Evolutionary conservation across 1,140 invertebrate species (phyloP).

Genomic region (Drosophila carrolli): DNA sequence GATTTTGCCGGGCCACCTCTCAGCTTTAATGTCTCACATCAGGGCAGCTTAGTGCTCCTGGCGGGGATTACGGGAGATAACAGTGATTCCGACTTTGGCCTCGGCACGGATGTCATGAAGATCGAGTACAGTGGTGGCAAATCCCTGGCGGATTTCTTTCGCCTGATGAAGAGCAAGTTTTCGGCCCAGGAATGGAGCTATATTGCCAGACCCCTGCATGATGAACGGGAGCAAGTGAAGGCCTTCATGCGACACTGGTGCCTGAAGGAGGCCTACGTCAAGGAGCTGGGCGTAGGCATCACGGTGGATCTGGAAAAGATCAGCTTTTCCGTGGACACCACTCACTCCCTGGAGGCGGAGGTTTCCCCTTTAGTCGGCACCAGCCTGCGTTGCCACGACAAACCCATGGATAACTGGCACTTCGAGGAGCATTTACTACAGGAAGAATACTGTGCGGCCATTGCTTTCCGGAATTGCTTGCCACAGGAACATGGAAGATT

Average conservation of each 20-base stretch:
- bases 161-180: slow-evolving; percentile 93
- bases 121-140: slow-evolving; percentile 88
- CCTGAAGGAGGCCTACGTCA: slow-evolving; percentile 98
- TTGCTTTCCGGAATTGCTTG: slow-evolving; percentile 87
- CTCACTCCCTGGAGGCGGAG: slow-evolving; percentile 78
- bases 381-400: slow-evolving; percentile 88
- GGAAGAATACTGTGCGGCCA: slow-evolving; percentile 91
- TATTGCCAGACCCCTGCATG: slow-evolving; percentile 86
- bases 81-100: slow-evolving; percentile 66
- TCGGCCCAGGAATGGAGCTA: slow-evolving; percentile 91
- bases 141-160: slow-evolving; percentile 91
- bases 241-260: slow-evolving; percentile 96
- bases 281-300: slow-evolving; percentile 95
- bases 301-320: slow-evolving; percentile 91
- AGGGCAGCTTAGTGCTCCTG: slow-evolving; percentile 93
- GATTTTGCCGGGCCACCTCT: slow-evolving; percentile 69
- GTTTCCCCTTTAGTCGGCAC: slow-evolving; percentile 88
- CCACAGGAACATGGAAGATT: slow-evolving; percentile 70
- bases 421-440: slow-evolving; percentile 96
- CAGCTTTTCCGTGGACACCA: slow-evolving; percentile 88
- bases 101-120: slow-evolving; percentile 92
- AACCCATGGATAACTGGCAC: slow-evolving; percentile 88
- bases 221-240: slow-evolving; percentile 87
- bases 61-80: slow-evolving; percentile 86
- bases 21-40: slow-evolving; percentile 97